Evolutionary conservation across 2,797 vertebrate species (phyloP).

Genomic region (Anguilla obscura): DNA sequence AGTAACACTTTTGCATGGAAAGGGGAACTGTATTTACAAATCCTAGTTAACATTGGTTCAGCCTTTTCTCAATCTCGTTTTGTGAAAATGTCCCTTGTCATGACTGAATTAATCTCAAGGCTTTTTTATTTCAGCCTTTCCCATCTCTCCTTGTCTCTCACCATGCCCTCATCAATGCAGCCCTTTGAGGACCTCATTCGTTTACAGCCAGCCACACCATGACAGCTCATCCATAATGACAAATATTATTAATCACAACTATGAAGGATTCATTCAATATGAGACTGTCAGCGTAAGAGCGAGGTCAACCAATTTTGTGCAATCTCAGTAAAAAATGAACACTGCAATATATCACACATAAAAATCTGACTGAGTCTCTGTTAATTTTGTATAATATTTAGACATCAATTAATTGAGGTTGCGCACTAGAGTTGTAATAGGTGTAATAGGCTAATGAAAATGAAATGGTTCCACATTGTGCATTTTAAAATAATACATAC

Average conservation of each 20-base stretch:
- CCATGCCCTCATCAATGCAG: too few species aligned
- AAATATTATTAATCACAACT: slow-evolving; percentile 22
- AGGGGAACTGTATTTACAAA: slow-evolving; percentile 15
- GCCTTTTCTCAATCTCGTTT: slow-evolving; percentile 1
- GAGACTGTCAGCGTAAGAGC: neutral
- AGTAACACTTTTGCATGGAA: slow-evolving; percentile 11
- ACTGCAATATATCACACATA: neutral
- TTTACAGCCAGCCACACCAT: neutral
- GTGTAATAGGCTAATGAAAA: neutral
- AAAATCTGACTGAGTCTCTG: neutral
- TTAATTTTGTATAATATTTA: neutral
- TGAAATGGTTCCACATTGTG: neutral
- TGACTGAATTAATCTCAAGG: neutral
- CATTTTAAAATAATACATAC: neutral
- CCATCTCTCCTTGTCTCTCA: neutral
- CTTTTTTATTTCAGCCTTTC: neutral
- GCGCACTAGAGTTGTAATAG: neutral
- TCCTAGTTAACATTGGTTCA: slow-evolving; percentile 3
- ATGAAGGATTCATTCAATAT: slow-evolving; percentile 19
- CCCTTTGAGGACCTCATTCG: slow-evolving; percentile 15
- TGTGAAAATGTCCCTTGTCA: slow-evolving; percentile 14
- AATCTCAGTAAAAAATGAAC: slow-evolving; percentile 18
- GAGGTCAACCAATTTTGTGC: neutral
- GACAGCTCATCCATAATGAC: slow-evolving; percentile 21
- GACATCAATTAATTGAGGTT: neutral